phyloP scores from a whole-genome alignment of 2,797 vertebrate species.

The Molossus molossus region DNA sequence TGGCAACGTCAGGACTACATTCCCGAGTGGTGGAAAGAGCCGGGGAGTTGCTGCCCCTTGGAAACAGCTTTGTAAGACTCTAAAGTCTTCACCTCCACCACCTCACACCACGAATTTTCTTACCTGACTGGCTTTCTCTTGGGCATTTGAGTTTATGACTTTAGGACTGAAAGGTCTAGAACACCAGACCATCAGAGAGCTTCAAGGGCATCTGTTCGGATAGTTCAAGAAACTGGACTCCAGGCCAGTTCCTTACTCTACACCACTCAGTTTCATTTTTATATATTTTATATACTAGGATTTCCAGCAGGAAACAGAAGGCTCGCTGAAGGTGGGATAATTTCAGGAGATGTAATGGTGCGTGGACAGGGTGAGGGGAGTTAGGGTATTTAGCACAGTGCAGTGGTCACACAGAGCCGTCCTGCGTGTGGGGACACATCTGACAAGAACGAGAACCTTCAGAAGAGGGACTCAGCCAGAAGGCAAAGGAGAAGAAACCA shows the following conservation, averaged over 20 bases:
- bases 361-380: background rate
- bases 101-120: background rate
- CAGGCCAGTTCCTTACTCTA: background rate
- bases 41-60: background rate
- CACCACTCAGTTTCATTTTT: background rate
- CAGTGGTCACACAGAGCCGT: background rate
- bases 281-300: background rate
- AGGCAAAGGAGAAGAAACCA: background rate
- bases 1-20: background rate
- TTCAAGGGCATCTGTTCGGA: background rate
- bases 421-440: background rate
- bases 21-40: background rate
- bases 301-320: background rate
- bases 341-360: background rate
- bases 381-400: background rate
- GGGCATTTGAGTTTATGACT: background rate
- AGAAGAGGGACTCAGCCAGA: background rate
- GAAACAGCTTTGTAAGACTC: background rate
- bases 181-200: background rate
- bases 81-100: too few relatives aligned
- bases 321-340: background rate
- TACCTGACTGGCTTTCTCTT: background rate
- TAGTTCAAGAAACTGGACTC: background rate
- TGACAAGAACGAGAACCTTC: background rate
- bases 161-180: background rate